Conservation (phyloP, 2,797 vertebrate species). For the Emys orbicularis region DNA sequence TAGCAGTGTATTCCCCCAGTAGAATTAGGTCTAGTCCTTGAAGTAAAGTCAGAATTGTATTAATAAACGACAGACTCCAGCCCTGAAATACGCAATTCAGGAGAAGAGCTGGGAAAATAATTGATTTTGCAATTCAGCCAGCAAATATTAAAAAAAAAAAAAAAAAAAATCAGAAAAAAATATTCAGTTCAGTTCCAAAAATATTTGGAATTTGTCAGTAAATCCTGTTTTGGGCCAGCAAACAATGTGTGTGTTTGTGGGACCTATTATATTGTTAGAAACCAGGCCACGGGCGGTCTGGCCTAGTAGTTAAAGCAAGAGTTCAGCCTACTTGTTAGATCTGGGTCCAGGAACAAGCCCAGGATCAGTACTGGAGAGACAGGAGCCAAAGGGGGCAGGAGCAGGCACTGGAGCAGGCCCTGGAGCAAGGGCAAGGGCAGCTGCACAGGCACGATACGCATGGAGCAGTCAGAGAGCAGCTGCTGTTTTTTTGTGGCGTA, state of each 20-base stretch:
- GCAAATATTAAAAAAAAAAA: neutral
- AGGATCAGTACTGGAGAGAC: neutral
- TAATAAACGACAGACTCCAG: neutral
- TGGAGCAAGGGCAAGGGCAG: neutral
- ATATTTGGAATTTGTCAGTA: neutral
- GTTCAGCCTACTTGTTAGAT: neutral
- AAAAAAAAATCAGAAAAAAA: neutral
- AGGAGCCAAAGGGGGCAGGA: neutral
- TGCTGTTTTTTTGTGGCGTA: neutral
- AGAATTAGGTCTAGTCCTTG: neutral
- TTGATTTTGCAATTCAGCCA: neutral
- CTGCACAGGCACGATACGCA: neutral
- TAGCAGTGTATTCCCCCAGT: rapidly evolving
- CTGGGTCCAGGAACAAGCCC: neutral
- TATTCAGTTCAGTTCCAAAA: neutral
- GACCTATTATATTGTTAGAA: neutral
- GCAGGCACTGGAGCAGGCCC: too few relatives aligned
- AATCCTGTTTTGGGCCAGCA: neutral
- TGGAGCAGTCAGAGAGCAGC: neutral
- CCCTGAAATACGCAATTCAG: neutral
- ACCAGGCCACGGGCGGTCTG: neutral
- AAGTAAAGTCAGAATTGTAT: neutral
- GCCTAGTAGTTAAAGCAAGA: neutral
- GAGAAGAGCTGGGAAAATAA: neutral
- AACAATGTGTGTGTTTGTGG: neutral